A percentile compares a stretch with the other conserved stretches of the same genome.
Conservation (phyloP, 2,888 invertebrate species). For the Watsonalla cultraria region DNA sequence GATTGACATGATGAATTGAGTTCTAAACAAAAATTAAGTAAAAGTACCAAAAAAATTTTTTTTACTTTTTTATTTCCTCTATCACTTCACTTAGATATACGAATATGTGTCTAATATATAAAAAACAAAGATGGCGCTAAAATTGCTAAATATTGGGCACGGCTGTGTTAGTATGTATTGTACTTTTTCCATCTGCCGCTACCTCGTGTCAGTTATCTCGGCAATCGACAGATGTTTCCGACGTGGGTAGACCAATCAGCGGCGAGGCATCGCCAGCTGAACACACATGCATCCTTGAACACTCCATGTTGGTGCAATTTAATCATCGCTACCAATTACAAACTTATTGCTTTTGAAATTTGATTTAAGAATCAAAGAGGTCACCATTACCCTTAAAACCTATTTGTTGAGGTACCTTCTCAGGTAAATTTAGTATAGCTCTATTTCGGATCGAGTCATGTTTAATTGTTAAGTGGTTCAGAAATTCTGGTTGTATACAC, state of each 20-base stretch:
- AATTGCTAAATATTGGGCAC: not conserved
- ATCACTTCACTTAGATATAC: no score
- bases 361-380: no score
- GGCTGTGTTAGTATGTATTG: not conserved
- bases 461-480: not conserved
- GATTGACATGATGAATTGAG: no score
- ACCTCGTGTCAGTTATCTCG: conserved; percentile 15
- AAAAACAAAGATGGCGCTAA: no score
- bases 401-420: no score
- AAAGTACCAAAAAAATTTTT: no score
- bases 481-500: not conserved
- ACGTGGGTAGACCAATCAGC: conserved; percentile 18
- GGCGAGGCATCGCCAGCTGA: conserved; percentile 17
- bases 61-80: no score
- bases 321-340: not conserved
- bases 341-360: not conserved
- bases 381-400: no score
- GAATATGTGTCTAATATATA: no score
- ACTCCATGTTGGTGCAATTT: not conserved
- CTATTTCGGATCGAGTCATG: not conserved
- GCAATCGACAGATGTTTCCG: conserved; percentile 26
- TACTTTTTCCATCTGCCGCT: conserved; percentile 17
- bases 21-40: no score
- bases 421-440: no score
- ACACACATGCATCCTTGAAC: not conserved